phyloP scores from a whole-genome alignment of 2,888 invertebrate species.

The Tetragonula carbonaria region DNA sequence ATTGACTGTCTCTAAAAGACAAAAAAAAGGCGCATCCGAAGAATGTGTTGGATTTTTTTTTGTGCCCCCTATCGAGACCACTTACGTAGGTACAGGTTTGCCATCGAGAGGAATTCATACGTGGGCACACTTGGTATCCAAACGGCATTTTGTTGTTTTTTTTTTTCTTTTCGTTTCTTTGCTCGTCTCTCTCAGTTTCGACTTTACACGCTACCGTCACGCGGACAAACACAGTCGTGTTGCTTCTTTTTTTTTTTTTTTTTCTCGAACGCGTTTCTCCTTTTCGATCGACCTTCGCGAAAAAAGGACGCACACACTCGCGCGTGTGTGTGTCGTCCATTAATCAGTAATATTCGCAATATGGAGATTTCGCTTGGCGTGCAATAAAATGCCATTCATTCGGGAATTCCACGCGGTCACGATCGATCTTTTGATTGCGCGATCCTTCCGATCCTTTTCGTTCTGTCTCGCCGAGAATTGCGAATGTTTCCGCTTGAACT shows the following conservation, averaged over 20 bases:
- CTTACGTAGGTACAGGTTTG: constrained; percentile 45
- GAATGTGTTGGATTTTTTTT: constrained; percentile 47
- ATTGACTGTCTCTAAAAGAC: background rate
- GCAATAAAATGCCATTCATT: constrained; percentile 32
- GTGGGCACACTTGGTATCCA: constrained; percentile 46
- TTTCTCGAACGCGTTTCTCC: background rate
- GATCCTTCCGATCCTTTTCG: background rate
- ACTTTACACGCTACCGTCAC: constrained; percentile 32
- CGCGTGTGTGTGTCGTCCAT: background rate
- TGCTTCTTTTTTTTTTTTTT: background rate
- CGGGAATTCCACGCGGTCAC: constrained; percentile 4
- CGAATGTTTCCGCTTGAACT: constrained; percentile 8
- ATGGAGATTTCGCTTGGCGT: constrained; percentile 14
- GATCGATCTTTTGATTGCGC: background rate
- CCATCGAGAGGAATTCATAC: constrained; percentile 57
- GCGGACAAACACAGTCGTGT: background rate
- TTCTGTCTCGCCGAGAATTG: background rate
- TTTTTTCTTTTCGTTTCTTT: background rate
- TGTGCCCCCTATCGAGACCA: constrained; percentile 31
- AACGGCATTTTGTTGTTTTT: background rate
- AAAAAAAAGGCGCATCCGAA: constrained; percentile 44
- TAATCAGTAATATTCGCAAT: constrained; percentile 25
- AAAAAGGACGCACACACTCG: background rate
- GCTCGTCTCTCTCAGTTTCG: constrained; percentile 12
- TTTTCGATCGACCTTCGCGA: constrained; percentile 36